Conservation (phyloP, 2,797 vertebrate genomes). For the Simalia tracyae region DNA sequence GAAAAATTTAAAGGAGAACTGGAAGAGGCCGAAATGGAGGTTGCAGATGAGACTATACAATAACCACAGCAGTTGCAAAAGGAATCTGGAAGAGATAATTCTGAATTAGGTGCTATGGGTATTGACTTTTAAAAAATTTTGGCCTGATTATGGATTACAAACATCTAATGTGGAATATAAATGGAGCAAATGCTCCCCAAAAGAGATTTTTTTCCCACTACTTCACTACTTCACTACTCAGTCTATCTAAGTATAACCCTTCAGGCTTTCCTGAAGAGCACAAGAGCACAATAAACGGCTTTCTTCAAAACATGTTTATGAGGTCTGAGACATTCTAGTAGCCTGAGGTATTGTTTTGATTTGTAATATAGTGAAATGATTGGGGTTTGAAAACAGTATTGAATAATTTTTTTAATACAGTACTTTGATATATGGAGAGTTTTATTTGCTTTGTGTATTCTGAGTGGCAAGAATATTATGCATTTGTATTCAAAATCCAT, state of each 20-base stretch:
- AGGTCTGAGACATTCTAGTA: not conserved
- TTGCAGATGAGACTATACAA: no score
- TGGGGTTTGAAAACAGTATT: not conserved
- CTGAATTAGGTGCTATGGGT: no score
- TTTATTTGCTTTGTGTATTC: not conserved
- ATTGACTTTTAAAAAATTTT: no score
- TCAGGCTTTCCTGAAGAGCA: not conserved
- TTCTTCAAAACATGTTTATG: not conserved
- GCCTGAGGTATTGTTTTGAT: not conserved
- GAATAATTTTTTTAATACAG: not conserved
- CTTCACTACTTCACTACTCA: no score
- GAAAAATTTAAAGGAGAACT: no score
- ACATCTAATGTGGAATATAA: no score
- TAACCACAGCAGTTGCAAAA: no score
- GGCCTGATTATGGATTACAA: no score
- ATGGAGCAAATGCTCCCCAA: no score
- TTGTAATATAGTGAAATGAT: not conserved
- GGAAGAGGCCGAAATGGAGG: no score
- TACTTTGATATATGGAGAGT: not conserved
- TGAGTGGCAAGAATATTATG: not conserved
- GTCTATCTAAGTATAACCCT: not conserved
- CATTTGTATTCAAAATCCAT: not conserved
- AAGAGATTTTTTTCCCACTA: no score
- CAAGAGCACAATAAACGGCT: not conserved
- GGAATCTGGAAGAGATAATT: no score